Evolutionary conservation across 2,888 invertebrate genomes (phyloP).

Genomic region (Teinopalpus imperialis): DNA sequence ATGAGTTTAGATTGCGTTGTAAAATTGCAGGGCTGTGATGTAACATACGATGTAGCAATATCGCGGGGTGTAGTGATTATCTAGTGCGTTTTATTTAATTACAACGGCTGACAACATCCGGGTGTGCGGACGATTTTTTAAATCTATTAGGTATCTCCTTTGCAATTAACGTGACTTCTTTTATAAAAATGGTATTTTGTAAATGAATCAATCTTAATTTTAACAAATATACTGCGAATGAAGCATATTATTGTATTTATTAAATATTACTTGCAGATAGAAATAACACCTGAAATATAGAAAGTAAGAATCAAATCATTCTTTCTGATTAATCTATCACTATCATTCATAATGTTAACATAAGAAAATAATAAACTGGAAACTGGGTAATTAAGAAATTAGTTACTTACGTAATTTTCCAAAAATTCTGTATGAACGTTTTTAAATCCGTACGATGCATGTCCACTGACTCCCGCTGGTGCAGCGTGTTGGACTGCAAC

Average conservation of each 20-base stretch:
- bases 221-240: no score
- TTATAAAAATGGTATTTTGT: no score
- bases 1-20: constrained; percentile 26
- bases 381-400: neutral
- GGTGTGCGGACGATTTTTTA: neutral
- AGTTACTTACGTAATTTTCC: constrained; percentile 83
- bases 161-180: no score
- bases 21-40: constrained; percentile 46
- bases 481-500: constrained; percentile 32
- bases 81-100: constrained; percentile 14
- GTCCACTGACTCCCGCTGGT: constrained; percentile 31
- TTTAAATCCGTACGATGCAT: constrained; percentile 56
- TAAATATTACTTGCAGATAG: no score
- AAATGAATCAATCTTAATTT: no score
- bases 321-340: no score
- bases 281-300: no score
- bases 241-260: no score
- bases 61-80: constrained; percentile 33
- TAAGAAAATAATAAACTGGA: neutral
- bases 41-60: constrained; percentile 40
- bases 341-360: neutral
- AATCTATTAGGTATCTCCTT: no score
- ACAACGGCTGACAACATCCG: constrained; percentile 8
- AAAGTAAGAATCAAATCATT: no score
- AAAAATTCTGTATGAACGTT: constrained; percentile 83